phyloP scores from a whole-genome alignment of 2,888 invertebrate species.

The Hydrotaea diabolus region DNA sequence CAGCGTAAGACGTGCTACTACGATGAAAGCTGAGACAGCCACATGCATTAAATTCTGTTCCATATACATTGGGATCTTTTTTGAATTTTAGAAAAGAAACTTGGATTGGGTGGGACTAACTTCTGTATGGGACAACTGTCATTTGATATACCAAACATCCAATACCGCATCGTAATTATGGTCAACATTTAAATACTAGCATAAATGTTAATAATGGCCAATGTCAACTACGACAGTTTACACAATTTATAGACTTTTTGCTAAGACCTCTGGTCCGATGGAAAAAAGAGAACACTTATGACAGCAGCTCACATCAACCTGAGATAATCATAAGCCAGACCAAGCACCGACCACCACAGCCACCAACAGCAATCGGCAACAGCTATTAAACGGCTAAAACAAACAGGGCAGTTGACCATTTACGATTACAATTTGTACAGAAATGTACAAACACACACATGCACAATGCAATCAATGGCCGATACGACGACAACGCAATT shows the following conservation, averaged over 20 bases:
- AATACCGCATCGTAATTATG: no score
- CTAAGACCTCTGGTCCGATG: neutral
- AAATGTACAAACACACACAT: neutral
- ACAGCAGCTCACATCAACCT: neutral
- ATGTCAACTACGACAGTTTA: neutral
- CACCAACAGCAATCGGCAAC: neutral
- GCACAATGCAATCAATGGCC: neutral
- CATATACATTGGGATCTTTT: no score
- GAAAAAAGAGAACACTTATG: neutral
- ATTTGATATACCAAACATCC: no score
- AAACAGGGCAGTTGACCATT: conserved; percentile 1
- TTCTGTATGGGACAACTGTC: no score
- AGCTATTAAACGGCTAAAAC: neutral
- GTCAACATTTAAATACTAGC: neutral
- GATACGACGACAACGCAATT: neutral
- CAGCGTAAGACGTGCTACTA: no score
- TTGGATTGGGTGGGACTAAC: no score
- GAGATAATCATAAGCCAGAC: conserved; percentile 40
- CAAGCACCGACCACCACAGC: conserved; percentile 64
- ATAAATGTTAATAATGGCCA: no score
- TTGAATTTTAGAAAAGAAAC: no score
- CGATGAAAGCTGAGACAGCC: no score
- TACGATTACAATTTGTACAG: conserved; percentile 26
- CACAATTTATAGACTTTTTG: neutral
- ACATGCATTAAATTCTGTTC: no score